Conservation (phyloP, 2,113 vertebrate genomes). For the Macrotus californicus region DNA sequence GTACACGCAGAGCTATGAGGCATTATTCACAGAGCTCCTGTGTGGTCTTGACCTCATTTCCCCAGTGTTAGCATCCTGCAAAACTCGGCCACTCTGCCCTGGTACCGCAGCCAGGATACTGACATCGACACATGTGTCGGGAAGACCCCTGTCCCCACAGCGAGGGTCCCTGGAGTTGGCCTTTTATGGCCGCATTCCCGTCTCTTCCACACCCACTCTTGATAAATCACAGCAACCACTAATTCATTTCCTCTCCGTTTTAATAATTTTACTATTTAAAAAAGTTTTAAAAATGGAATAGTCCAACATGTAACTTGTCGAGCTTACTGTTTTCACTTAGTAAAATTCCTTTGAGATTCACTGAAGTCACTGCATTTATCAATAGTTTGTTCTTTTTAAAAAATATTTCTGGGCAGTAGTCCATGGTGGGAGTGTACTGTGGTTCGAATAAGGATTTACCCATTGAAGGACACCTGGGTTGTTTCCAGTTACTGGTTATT, state of each 20-base stretch:
- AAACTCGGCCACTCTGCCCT: background rate
- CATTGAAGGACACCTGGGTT: background rate
- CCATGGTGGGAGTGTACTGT: background rate
- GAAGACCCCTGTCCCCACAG: background rate
- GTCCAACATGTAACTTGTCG: background rate
- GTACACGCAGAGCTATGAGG: background rate
- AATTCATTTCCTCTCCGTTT: background rate
- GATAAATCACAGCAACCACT: background rate
- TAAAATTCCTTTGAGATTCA: background rate
- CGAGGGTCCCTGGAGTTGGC: background rate
- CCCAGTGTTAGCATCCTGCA: background rate
- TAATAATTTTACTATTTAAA: background rate
- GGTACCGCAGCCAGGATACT: background rate
- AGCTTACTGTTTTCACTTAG: background rate
- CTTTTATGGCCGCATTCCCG: background rate
- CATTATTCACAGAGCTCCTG: background rate
- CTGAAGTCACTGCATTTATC: background rate
- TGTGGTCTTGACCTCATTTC: background rate
- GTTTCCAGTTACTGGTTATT: background rate
- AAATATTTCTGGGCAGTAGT: background rate
- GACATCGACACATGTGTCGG: background rate
- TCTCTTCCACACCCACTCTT: background rate
- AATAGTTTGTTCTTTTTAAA: background rate
- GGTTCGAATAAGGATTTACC: background rate
- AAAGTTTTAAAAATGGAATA: background rate